phyloP scores from a whole-genome alignment of 1,140 invertebrate genomes.

The Bombus confusus region DNA sequence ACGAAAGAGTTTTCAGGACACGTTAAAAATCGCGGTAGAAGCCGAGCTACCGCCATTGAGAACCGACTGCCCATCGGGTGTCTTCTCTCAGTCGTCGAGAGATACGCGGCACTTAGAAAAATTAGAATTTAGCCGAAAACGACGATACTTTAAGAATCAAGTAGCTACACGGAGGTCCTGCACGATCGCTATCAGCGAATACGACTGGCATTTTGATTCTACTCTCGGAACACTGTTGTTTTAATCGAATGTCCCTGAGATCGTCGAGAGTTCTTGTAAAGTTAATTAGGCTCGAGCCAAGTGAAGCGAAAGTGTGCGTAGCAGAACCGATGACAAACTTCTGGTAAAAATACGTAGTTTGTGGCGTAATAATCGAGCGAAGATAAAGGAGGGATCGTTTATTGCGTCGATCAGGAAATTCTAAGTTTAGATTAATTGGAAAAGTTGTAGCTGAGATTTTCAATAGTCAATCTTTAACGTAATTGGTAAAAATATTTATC shows the following conservation, averaged over 20 bases:
- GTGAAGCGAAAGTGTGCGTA: neutral
- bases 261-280: neutral
- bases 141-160: neutral
- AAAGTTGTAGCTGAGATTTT: neutral
- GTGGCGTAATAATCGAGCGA: no score
- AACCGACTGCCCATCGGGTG: no score
- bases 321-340: neutral
- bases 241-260: neutral
- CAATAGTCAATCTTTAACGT: neutral
- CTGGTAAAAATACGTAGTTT: neutral
- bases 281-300: neutral
- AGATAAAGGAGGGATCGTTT: no score
- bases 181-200: neutral
- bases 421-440: neutral
- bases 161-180: neutral
- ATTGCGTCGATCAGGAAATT: neutral
- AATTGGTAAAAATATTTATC: neutral
- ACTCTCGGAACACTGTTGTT: neutral
- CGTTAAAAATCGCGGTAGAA: conserved; percentile 4
- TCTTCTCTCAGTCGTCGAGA: neutral
- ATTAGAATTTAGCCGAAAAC: conserved; percentile 17
- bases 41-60: neutral
- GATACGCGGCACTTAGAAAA: neutral
- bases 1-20: conserved; percentile 38
- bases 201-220: no score